Evolutionary conservation across 2,113 vertebrate genomes (phyloP), one percentile per base, ranked within the genome.

Genomic region (Manacus vitellinus): DNA sequence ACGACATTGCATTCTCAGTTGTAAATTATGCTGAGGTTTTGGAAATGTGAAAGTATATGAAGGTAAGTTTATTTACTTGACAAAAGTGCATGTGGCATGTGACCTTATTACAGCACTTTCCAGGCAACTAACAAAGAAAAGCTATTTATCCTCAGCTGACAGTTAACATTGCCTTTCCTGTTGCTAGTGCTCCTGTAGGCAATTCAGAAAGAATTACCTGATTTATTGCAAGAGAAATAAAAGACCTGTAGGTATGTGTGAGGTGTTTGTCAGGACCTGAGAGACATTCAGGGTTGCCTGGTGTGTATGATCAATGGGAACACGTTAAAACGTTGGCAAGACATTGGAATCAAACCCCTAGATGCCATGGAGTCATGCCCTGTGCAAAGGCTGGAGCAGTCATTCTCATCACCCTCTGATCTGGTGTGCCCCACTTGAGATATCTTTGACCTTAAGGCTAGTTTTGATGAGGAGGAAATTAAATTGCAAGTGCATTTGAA

Each of bases 61-160:
- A 94, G 52, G 67, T 77, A 95, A 84, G 88, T 92, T 94, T 94
- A 81, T 96, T 95, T 94, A 80, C 83, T 72, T 86, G 91, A 91
- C 86, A 89, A 55, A 90, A 95, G 56, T 81, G 47, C 49, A 68
- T 49, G 68, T 96, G 92, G 82, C 82, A 33, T 70, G 56, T 93
- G 80, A 96, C 92, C 76, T 96, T 94, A 70, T 61, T 93, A 83
- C 3, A 2, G 65, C 49, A 72, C 61, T 92, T 96, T 81, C 31
- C 35, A 84, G 80, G 44, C 65, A 86, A 35, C 72, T 78, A 84
- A 81, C 39, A 78, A 92, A 93, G 92, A 83, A 96, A 93, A 93
- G 37, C 79, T 85, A 33, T 84, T 95, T 86, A 85, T 96, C 62
- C 68, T 93, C 68, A 89, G 70, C 68, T 93, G 92, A 91, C 83